Evolutionary conservation across 2,888 invertebrate genomes (phyloP).

Genomic region (Penaeus monodon): DNA sequence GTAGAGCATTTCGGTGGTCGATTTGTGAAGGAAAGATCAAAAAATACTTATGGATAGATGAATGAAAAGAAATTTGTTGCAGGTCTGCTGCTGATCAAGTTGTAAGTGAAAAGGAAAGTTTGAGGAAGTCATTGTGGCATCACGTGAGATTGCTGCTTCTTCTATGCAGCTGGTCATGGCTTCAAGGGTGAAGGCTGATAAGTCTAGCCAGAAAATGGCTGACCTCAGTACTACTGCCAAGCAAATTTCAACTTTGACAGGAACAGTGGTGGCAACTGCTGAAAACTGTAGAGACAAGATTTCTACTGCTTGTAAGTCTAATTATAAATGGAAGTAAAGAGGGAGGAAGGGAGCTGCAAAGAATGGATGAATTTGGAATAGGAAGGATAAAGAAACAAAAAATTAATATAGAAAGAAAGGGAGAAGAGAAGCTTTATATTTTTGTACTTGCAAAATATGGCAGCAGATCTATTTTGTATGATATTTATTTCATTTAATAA

Average conservation of each 20-base stretch:
- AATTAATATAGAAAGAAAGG: too few species aligned
- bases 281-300: conserved; percentile 82
- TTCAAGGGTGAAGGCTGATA: conserved; percentile 93
- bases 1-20: too few species aligned
- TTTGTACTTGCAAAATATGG: too few species aligned
- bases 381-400: too few species aligned
- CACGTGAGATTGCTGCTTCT: conserved; percentile 95
- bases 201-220: conserved; percentile 83
- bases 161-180: conserved; percentile 98
- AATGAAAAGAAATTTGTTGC: conserved; percentile 46
- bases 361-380: too few species aligned
- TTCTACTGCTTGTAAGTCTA: conserved; percentile 44
- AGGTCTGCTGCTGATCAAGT: conserved; percentile 94
- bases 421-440: too few species aligned
- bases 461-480: not conserved
- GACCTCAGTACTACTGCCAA: conserved; percentile 88
- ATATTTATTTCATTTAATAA: not conserved
- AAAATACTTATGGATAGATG: not conserved
- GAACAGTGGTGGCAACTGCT: conserved; percentile 92
- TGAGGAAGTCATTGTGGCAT: conserved; percentile 94
- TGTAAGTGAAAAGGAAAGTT: conserved; percentile 85
- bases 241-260: conserved; percentile 90
- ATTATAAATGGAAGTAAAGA: not conserved
- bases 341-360: too few species aligned
- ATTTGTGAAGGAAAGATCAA: not conserved